Percentiles rank a stretch among this genome's conserved stretches.
phyloP scores from a whole-genome alignment of 2,113 vertebrate genomes.

The Osmerus mordax region DNA sequence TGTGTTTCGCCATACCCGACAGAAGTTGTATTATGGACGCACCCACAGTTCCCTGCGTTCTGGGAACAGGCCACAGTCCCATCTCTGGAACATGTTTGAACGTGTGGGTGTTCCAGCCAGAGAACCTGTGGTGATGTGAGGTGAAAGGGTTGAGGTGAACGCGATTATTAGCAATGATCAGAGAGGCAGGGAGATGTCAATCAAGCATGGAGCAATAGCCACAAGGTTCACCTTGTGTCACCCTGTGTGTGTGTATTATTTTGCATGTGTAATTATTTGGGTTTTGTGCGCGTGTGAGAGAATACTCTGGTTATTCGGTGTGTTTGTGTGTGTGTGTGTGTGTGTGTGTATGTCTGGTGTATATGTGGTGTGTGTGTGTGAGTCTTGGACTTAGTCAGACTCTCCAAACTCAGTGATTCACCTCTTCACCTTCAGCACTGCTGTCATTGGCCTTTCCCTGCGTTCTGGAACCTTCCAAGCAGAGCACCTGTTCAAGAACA shows the following conservation, averaged over 20 bases:
- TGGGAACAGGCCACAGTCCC: too few species aligned
- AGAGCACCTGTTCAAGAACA: slow-evolving; percentile 9
- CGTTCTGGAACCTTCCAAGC: not conserved
- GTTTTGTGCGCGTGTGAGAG: not conserved
- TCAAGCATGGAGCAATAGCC: too few species aligned
- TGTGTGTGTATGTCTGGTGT: not conserved
- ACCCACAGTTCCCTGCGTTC: too few species aligned
- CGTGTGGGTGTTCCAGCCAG: too few species aligned
- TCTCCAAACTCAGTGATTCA: not conserved
- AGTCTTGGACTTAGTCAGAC: not conserved
- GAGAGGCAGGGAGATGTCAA: too few species aligned
- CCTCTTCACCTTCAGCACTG: not conserved
- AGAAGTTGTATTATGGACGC: too few species aligned
- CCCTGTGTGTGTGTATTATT: not conserved
- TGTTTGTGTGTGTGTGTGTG: not conserved
- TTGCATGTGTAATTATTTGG: not conserved
- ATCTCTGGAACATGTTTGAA: too few species aligned
- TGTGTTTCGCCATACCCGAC: too few species aligned
- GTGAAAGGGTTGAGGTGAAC: too few species aligned
- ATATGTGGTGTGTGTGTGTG: not conserved
- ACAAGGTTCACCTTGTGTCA: not conserved
- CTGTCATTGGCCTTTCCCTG: not conserved
- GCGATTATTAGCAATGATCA: too few species aligned
- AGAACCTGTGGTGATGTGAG: too few species aligned
- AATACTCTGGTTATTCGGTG: not conserved